Evolutionary conservation across 2,113 vertebrate genomes (phyloP).

Genomic region (Gulo gulo): DNA sequence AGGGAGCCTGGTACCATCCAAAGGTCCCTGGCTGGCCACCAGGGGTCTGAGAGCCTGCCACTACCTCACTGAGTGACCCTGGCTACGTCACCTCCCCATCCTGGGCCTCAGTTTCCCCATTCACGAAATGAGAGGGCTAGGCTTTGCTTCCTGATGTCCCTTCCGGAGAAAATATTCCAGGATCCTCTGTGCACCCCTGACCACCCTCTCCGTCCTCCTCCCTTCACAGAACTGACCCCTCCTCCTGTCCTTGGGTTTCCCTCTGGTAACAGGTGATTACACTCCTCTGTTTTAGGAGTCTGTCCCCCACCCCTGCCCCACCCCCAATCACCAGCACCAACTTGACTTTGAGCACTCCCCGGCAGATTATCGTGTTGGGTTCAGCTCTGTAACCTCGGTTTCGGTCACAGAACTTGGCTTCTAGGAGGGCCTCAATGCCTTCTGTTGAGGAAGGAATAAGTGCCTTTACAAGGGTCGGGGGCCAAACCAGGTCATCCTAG

Average conservation of each 20-base stretch:
- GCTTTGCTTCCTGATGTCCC: slow-evolving; percentile 5
- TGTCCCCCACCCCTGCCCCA: background rate
- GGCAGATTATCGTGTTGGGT: background rate
- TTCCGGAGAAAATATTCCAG: background rate
- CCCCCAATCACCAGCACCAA: background rate
- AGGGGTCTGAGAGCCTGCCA: slow-evolving; percentile 25
- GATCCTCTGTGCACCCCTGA: background rate
- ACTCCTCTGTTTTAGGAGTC: background rate
- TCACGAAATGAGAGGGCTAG: background rate
- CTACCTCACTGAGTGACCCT: slow-evolving; percentile 18
- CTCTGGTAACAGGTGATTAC: background rate
- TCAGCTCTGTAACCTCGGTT: slow-evolving; percentile 2
- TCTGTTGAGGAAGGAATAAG: background rate
- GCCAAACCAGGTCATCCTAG: background rate
- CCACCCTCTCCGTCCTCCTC: background rate
- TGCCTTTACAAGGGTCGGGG: background rate
- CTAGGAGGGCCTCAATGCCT: background rate
- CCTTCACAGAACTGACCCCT: background rate
- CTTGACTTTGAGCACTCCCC: background rate
- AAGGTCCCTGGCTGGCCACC: slow-evolving; percentile 31
- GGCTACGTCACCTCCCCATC: background rate
- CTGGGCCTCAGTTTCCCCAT: slow-evolving; percentile 43
- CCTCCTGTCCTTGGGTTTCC: background rate
- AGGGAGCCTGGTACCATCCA: slow-evolving; percentile 17
- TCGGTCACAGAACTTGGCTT: background rate